These are phyloP conservation scores for Drosophila quadrilineata DNA, from an alignment of 1,140 invertebrate genomes.

Conservation along the genomic window DNA sequence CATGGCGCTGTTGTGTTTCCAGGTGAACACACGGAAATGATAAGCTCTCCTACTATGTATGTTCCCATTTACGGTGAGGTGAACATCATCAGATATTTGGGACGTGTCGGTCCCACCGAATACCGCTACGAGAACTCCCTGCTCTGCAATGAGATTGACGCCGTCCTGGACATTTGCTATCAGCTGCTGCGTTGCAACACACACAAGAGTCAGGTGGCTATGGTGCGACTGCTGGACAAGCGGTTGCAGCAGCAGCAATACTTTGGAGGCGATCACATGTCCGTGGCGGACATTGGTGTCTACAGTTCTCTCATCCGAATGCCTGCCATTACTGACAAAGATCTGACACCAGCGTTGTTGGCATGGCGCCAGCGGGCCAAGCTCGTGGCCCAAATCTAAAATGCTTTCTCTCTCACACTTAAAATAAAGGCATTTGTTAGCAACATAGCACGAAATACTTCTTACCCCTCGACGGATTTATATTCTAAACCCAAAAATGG, in stretches of 20 bases:
- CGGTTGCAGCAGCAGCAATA: constrained; percentile 69
- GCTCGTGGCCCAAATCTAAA: constrained; percentile 63
- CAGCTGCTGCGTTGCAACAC: constrained; percentile 73
- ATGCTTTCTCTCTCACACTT: constrained; percentile 19
- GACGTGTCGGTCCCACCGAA: constrained; percentile 69
- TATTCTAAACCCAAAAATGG: too few relatives aligned
- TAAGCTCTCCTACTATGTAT: constrained; percentile 80
- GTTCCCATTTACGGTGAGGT: constrained; percentile 80
- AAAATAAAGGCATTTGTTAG: constrained; percentile 22
- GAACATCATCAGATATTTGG: constrained; percentile 78
- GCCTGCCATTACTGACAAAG: constrained; percentile 67
- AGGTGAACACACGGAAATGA: constrained; percentile 81
- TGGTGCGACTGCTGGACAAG: constrained; percentile 65
- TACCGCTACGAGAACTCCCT: constrained; percentile 71
- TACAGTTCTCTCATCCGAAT: constrained; percentile 73
- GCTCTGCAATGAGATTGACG: constrained; percentile 74
- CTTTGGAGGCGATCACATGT: constrained; percentile 70
- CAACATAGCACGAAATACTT: too few relatives aligned
- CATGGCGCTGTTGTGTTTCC: neutral
- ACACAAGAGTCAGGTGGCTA: constrained; percentile 61
- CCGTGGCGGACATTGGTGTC: constrained; percentile 76
- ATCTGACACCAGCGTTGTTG: constrained; percentile 65
- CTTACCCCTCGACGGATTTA: too few relatives aligned
- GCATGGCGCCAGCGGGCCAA: constrained; percentile 72
- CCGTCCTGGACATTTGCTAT: constrained; percentile 78